Evolutionary conservation across 2,888 invertebrate species (phyloP), one percentile per base, ranked within the genome.

Genomic region (Mactromeris polynyma): DNA sequence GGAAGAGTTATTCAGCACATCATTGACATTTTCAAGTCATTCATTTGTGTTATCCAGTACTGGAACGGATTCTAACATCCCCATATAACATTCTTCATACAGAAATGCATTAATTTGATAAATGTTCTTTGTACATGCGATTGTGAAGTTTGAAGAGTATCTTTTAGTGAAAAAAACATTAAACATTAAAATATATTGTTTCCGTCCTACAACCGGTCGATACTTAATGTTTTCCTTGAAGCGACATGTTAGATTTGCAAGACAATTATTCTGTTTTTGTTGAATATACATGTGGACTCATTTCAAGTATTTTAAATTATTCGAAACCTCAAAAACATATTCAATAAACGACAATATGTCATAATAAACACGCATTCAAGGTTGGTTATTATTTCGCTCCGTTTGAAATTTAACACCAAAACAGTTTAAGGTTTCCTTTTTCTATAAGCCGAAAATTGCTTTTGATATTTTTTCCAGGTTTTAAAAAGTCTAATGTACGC

Each of bases 361-460:
- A 64, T 64, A 26, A 64, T n/a, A 64, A 64, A 64, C 26, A 26
- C n/a, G 26, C 26, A 64, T 64, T 64, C 58, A 26, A 64, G 11
- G 21, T 64, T 64, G 6, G n/a, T n/a, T 64, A 64, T 64, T 64
- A 26, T 26, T 64, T 14, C 11, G 14, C 19, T 64, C n/a, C 58
- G 11, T 33, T 73, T 73, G 73, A 73, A 73, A 73, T 36, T 73
- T 36, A 73, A 73, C 1, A 73, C 73, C 73, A 33, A 73, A 73
- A 36, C 26, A 36, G 19, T 36, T 73, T 36, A 2, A 73, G 4
- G 33, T 73, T 33, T 11, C 4, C 33, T 73, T 73, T 19, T 31
- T 73, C 19, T 33, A 33, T 14, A 36, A 33, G 73, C 2, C 73
- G 73, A 73, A 73, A 73, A 73, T 73, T 73, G 33, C 36, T 17